phyloP scores from a whole-genome alignment of 2,113 vertebrate genomes.

The Suricata suricatta region DNA sequence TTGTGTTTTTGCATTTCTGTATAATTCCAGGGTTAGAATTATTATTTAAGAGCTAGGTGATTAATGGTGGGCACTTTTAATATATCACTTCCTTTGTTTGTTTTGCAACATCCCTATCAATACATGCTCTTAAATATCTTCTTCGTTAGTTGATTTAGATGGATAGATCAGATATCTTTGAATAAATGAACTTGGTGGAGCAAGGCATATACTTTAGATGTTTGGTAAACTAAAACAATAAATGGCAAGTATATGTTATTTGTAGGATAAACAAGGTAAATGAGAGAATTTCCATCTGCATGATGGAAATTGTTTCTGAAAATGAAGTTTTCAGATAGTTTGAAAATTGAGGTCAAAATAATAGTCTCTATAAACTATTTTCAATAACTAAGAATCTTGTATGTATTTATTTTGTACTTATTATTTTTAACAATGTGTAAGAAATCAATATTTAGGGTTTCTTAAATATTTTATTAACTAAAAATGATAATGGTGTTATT shows the following conservation, averaged over 20 bases:
- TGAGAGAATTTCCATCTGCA: background rate
- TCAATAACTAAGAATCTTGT: background rate
- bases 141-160: conserved; percentile 10
- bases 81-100: background rate
- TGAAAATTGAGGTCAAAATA: background rate
- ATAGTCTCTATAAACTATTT: background rate
- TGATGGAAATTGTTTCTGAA: background rate
- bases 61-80: background rate
- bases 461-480: background rate
- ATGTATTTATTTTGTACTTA: background rate
- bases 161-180: background rate
- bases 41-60: background rate
- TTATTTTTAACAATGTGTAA: background rate
- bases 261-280: background rate
- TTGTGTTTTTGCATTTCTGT: background rate
- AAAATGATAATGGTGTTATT: background rate
- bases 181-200: background rate
- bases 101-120: background rate
- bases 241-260: background rate
- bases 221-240: background rate
- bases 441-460: background rate
- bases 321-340: background rate
- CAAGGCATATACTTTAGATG: background rate
- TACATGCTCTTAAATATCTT: background rate
- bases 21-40: background rate